These are phyloP conservation scores for Epistrophella euchroma DNA, from an alignment of 2,888 invertebrate genomes.

Conservation along the genomic window DNA sequence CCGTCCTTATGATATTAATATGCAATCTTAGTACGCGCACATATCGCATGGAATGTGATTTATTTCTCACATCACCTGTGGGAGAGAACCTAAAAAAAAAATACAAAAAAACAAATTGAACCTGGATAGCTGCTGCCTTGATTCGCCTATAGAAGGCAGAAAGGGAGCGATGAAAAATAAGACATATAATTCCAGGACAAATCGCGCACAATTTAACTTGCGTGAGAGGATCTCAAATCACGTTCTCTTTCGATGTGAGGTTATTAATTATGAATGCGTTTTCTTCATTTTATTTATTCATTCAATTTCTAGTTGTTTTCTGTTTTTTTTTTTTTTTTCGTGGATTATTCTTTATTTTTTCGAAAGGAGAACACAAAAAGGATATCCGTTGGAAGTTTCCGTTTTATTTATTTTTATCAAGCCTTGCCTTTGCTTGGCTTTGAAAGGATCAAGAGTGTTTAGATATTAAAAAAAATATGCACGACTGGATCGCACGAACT, in stretches of 20 bases:
- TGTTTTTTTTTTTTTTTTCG: not conserved
- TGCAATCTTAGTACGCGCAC: conserved; percentile 66
- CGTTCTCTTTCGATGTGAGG: conserved; percentile 53
- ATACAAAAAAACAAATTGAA: too few species aligned
- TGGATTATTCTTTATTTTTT: conserved; percentile 2
- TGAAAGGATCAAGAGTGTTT: conserved; percentile 18
- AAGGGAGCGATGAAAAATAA: conserved; percentile 58
- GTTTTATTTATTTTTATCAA: conserved; percentile 32
- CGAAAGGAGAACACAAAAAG: conserved; percentile 52
- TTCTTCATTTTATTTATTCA: conserved; percentile 23
- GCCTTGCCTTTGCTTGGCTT: not conserved
- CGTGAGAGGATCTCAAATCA: conserved; percentile 68
- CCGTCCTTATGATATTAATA: conserved; percentile 73
- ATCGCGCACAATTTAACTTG: conserved; percentile 48
- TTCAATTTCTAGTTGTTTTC: conserved; percentile 2
- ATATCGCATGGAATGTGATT: conserved; percentile 75
- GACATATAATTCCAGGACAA: conserved; percentile 74
- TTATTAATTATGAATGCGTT: conserved; percentile 72
- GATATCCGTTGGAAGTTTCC: conserved; percentile 69
- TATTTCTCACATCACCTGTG: conserved; percentile 74
- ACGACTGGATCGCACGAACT: too few species aligned
- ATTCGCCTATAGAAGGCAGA: conserved; percentile 5
- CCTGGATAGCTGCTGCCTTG: too few species aligned
- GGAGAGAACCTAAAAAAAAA: too few species aligned
- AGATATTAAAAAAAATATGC: not conserved